Evolutionary conservation across 2,888 invertebrate genomes (phyloP).

Genomic region (Pammene fasciana): DNA sequence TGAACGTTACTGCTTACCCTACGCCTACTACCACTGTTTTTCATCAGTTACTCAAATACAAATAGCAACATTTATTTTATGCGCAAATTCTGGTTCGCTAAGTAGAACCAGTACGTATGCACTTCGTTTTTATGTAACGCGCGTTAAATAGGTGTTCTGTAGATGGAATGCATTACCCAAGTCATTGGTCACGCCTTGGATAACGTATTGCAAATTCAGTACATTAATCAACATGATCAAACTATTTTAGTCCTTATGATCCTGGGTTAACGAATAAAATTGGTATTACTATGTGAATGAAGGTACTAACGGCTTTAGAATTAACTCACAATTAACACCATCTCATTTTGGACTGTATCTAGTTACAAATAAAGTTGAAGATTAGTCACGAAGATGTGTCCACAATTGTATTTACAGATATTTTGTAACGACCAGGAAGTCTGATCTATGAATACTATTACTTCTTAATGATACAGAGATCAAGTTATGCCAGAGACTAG

Average conservation of each 20-base stretch:
- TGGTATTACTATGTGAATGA: background rate
- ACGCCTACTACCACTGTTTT: too few relatives aligned
- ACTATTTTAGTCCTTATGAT: background rate
- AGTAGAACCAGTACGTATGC: background rate
- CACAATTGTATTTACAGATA: too few relatives aligned
- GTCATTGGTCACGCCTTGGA: conserved; percentile 62
- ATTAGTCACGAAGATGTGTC: too few relatives aligned
- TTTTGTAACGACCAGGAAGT: background rate
- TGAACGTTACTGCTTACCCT: too few relatives aligned
- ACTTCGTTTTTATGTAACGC: conserved; percentile 47
- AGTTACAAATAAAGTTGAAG: too few relatives aligned
- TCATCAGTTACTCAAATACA: too few relatives aligned
- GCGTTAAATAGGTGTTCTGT: conserved; percentile 51
- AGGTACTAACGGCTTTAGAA: too few relatives aligned
- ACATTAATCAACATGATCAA: background rate
- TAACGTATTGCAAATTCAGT: conserved; percentile 50
- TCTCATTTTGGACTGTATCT: too few relatives aligned
- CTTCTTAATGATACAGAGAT: background rate
- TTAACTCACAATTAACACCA: too few relatives aligned
- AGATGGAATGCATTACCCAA: conserved; percentile 63
- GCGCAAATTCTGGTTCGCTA: background rate
- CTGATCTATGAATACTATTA: background rate
- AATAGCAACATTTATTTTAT: too few relatives aligned
- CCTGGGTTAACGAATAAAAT: background rate
- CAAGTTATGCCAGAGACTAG: background rate